A percentile compares a stretch with the other conserved stretches of the same genome.
Conservation (phyloP, 37 sponge, comb jelly and placozoan species). For the Chondrilla cf. caribensis region DNA sequence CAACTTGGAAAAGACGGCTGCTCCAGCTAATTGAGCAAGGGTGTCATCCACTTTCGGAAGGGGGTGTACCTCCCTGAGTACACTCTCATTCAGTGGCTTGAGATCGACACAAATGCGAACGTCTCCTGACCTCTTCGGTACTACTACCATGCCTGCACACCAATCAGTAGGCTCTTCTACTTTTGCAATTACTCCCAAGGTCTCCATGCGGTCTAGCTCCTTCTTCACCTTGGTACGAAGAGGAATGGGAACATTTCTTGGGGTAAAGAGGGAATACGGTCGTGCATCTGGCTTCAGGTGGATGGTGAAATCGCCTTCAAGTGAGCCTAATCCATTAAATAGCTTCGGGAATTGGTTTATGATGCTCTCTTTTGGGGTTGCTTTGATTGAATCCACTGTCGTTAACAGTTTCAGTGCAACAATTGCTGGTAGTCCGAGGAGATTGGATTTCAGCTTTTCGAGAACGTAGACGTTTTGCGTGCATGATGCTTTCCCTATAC, state of each 20-base stretch:
- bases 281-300: slow-evolving; percentile 25
- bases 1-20: slow-evolving; percentile 38
- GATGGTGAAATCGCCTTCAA: slow-evolving; percentile 26
- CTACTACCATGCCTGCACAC: slow-evolving; percentile 60
- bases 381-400: not conserved
- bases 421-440: slow-evolving; percentile 41
- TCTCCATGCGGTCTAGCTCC: slow-evolving; percentile 33
- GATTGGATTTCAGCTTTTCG: slow-evolving; percentile 4
- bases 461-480: slow-evolving; percentile 24
- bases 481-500: not conserved
- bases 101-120: slow-evolving; percentile 55
- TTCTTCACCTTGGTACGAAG: slow-evolving; percentile 25
- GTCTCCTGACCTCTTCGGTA: slow-evolving; percentile 29
- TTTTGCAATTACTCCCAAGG: slow-evolving; percentile 38
- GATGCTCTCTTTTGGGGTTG: not conserved
- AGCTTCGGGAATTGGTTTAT: slow-evolving; percentile 6
- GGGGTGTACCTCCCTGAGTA: slow-evolving; percentile 47
- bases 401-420: slow-evolving; percentile 20
- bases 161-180: slow-evolving; percentile 52
- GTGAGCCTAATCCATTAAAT: slow-evolving; percentile 32
- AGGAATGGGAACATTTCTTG: slow-evolving; percentile 39
- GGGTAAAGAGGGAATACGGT: slow-evolving; percentile 39
- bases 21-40: slow-evolving; percentile 48
- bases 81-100: slow-evolving; percentile 39
- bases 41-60: slow-evolving; percentile 58